These are phyloP conservation scores for Gambelia wislizenii DNA, from an alignment of 2,797 vertebrate species.

Conservation along the genomic window DNA sequence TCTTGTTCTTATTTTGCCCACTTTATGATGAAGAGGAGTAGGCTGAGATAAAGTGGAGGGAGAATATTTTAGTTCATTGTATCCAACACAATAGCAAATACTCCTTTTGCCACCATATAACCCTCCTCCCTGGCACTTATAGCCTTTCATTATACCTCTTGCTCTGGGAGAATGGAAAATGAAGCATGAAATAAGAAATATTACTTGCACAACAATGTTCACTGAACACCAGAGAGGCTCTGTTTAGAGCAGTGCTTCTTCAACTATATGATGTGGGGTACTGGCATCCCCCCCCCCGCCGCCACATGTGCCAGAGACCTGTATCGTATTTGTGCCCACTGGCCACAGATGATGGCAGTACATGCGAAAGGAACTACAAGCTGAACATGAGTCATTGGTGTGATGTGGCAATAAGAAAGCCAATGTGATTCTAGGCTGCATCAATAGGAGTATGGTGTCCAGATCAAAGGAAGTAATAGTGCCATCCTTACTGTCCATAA, in stretches of 20 bases:
- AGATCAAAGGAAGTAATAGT: no score
- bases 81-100: constrained; percentile 62
- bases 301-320: no score
- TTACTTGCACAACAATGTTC: constrained; percentile 75
- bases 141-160: constrained; percentile 72
- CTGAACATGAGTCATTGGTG: no score
- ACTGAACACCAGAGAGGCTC: constrained; percentile 68
- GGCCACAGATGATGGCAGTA: no score
- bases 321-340: no score
- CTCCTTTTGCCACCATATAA: constrained; percentile 64
- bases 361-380: no score
- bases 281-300: no score
- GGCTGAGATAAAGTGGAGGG: constrained; percentile 1
- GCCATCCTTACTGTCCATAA: background rate
- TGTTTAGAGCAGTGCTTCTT: background rate
- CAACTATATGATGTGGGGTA: no score
- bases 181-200: constrained; percentile 80
- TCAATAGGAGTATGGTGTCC: no score
- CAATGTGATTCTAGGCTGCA: no score
- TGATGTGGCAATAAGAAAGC: no score
- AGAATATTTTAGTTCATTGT: constrained; percentile 35
- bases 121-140: constrained; percentile 58
- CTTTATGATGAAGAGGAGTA: constrained; percentile 35
- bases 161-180: constrained; percentile 73
- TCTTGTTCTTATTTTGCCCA: constrained; percentile 2